Base-by-base conservation (phyloP, 2,113 vertebrate species). In the Daboia siamensis region DNA sequence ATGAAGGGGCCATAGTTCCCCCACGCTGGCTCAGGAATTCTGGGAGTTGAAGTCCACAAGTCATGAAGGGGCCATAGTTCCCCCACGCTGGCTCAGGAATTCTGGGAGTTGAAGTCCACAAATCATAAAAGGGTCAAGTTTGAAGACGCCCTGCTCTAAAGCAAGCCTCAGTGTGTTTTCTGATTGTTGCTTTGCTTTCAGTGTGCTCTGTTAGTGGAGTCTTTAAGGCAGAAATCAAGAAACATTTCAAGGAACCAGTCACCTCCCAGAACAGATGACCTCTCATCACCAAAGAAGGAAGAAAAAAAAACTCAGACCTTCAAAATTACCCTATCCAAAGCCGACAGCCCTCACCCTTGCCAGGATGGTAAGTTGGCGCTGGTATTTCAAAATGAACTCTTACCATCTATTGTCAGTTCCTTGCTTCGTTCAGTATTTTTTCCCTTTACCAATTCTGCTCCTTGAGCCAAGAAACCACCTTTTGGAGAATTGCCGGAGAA, bases 161-260 rank as follows among this genome's bases (percentile, higher is more conserved):
- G 46, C 84, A 44, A 0, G 26, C 3, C 88, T 33, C 91, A n/a
- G 52, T 29, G 9, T n/a, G 86, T 12, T 94, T 23, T 1, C n/a
- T 1, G 33, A 39, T 20, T 80, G 33, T 80, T 33, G 33, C 1
- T 93, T 95, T 46, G 4, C 95, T 95, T 95, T 85, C 97, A 98
- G 98, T 98, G 98, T 93, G 97, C 96, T 48, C 90, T 98, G n/a
- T 94, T 98, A 0, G 96, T 98, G 96, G 96, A 98, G 87, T 97
- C 97, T 39, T 94, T 98, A 94, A 97, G 97, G 94, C 97, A 96
- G 33, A 97, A 95, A 29, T 94, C 97, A 12, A 84, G 96, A 54
- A 94, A 90, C 88, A 93, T 92, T 1, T 21, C 61, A 64, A 92
- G 80, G 61, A 93, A 44, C 2, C 5, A 80, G 4, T n/a, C 64